Base-by-base conservation (phyloP, 64 coral and sea anemone genomes). In the Porites australiensis region DNA sequence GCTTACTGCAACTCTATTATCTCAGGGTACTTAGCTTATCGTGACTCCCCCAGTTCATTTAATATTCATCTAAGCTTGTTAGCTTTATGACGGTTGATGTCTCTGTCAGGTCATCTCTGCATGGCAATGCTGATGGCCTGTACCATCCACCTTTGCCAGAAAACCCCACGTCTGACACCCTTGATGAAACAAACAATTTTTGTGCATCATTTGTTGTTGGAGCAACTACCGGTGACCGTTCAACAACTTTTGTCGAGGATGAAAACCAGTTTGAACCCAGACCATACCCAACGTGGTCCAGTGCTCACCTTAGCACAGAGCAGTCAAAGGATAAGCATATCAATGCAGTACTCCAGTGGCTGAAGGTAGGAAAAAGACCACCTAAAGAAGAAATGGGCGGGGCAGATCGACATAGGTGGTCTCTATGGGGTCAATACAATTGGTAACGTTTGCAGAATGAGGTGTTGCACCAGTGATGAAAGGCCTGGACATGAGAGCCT, bases 51-150 rank as follows among this genome's bases (percentile, higher is more conserved):
- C n/a, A n/a, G n/a, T n/a, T n/a, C n/a, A n/a, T n/a, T n/a, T n/a
- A n/a, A n/a, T n/a, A n/a, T n/a, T n/a, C n/a, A n/a, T n/a, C n/a
- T n/a, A n/a, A n/a, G n/a, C n/a, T n/a, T n/a, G n/a, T n/a, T n/a
- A n/a, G n/a, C n/a, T n/a, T n/a, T n/a, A n/a, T n/a, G n/a, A n/a
- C n/a, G n/a, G n/a, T n/a, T n/a, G n/a, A n/a, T n/a, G n/a, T n/a
- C n/a, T 49, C 82, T 22, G 9, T 44, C 74, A 61, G 94, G 83
- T 3, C 50, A 44, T 16, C 5, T 63, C n/a, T n/a, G 5, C 94
- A 91, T 44, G 12, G 27, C 5, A 95, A 95, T 77, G 93, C 93
- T 46, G 93, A 91, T 79, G 80, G 79, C 0, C 68, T 89, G 6
- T 94, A 68, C 20, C 27, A 77, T 63, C 66, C 54, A 51, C 78